Evolutionary conservation across 2,888 invertebrate species (phyloP), one percentile per base, ranked within the genome.

Genomic region (Chrysomela aeneicollis): DNA sequence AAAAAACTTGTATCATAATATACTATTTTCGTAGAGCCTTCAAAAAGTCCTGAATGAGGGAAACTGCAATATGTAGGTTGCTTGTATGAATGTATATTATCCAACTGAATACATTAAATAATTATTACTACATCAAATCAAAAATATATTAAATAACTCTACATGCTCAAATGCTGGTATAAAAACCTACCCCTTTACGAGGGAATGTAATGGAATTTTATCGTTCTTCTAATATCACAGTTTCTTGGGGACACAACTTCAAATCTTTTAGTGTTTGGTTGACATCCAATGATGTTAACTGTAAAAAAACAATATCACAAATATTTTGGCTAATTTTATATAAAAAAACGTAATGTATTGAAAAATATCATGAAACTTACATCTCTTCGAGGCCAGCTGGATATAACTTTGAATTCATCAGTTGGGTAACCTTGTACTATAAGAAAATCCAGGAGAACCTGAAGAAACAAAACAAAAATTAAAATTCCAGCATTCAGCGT

Each of bases 381-480:
- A 88, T 97, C 97, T 88, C 92, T 90, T 80, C 96, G 89, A 80
- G 97, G 97, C 93, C 93, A 97, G 83, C 95, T 93, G 76, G 93
- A 91, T 77, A 97, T 91, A 66, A 97, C 90, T 87, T 97, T 97
- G 82, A 90, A 97, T 79, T 93, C 93, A 75, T 92, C 91, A 74
- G 89, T 87, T 69, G 94, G 92, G 84, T 90, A 97, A 64, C 97
- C 97, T 85, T 94, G 88, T 51, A 95, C 93, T 63, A 92, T 90
- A 71, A 97, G 88, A 85, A 89, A 97, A 84, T 96, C 93, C 73
- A 97, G 85, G 78, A 97, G 85, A 71, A 90, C 90, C 88, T 91
- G 86, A 17, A 87, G 84, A 46, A n/a, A n/a, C n/a, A n/a, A n/a
- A n/a, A n/a, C n/a, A n/a, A n/a, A n/a, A n/a, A n/a, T n/a, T n/a